Base-by-base conservation (phyloP, 2,113 vertebrate genomes). In the Marmota flaviventris region DNA sequence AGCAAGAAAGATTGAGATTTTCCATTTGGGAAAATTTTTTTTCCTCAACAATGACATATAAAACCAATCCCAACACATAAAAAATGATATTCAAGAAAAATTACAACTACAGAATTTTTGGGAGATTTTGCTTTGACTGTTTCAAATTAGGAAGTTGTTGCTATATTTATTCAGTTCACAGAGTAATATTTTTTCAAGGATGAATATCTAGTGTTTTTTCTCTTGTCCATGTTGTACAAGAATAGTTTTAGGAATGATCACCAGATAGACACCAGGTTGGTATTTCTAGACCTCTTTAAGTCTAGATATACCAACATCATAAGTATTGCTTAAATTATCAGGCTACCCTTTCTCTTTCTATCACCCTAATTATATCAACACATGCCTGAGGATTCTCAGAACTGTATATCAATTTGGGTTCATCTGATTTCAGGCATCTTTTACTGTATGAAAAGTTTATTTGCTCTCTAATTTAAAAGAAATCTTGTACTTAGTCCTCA, bases 131-230 rank as follows among this genome's bases (percentile, higher is more conserved):
- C 37, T 93, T 70, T 67, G 65, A 24, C 13, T 85, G 37, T 86
- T 87, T 96, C 70, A 94, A 12, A 91, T 69, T 78, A 91, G 94
- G 85, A 90, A 65, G 92, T 82, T 69, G 8, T 92, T 69, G 42
- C 42, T 70, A 29, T 13, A 42, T 83, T 78, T 53, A 48, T 11
- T 77, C 79, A 61, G 22, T 51, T 39, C 16, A 63, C 69, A 96
- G 48, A 85, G 32, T 85, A 69, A 84, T 84, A 22, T 73, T 88
- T 85, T 61, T 91, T 79, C 83, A 95, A 10, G 24, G 84, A 63
- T 73, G 63, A 37, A 24, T 82, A 61, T 61, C 27, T 12, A 45
- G 22, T 95, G 7, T 75, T 24, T 7, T 1, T 95, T 29, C 29
- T 96, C 1, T 86, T 69, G 65, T 88, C 96, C 72, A n/a, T 82